phyloP scores from a whole-genome alignment of 2,113 vertebrate genomes.

The Osmerus mordax region DNA sequence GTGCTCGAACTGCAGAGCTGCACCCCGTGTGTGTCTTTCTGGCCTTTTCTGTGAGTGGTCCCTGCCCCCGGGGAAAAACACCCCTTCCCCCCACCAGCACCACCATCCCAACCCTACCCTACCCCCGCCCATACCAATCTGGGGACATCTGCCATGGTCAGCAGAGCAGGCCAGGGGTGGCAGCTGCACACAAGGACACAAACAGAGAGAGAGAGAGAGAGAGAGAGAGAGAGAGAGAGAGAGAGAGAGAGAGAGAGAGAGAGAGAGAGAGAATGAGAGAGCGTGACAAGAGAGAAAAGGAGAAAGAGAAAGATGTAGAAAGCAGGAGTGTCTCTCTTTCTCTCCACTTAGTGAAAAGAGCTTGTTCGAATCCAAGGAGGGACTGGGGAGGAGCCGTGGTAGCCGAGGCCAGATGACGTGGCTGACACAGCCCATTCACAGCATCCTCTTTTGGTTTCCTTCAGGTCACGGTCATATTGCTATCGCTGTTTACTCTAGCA shows the following conservation, averaged over 20 bases:
- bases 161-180: slow-evolving; percentile 38
- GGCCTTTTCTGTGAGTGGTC: slow-evolving; percentile 14
- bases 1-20: too few species aligned
- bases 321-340: background rate
- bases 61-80: slow-evolving; percentile 10
- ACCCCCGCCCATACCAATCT: slow-evolving; percentile 32
- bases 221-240: background rate
- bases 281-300: background rate
- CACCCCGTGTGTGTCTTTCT: too few species aligned
- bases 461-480: slow-evolving; percentile 30
- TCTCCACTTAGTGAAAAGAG: background rate
- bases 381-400: background rate
- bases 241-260: background rate
- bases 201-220: slow-evolving; percentile 27
- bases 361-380: background rate
- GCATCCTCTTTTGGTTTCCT: slow-evolving; percentile 15
- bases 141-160: slow-evolving; percentile 59
- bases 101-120: background rate
- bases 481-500: slow-evolving; percentile 15
- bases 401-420: background rate
- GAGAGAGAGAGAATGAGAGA: background rate
- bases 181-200: slow-evolving; percentile 52
- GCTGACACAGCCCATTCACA: background rate
- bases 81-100: slow-evolving; percentile 21
- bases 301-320: slow-evolving; percentile 6